Evolutionary conservation across 2,113 vertebrate genomes (phyloP), one percentile per base, ranked within the genome.

Genomic region (Gasterosteus nipponicus): DNA sequence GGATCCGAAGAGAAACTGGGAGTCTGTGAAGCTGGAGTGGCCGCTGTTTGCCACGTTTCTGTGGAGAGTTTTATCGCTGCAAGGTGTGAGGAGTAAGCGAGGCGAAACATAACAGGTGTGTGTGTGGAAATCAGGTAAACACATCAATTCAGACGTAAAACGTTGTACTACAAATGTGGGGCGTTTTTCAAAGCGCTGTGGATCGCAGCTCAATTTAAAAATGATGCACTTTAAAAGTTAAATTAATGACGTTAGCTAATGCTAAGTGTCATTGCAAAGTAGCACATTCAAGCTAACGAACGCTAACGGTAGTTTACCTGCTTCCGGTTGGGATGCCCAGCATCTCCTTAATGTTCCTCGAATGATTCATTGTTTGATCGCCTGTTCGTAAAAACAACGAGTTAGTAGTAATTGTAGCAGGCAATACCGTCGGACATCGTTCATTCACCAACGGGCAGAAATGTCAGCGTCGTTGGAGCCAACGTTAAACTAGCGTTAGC

Each of bases 341-440:
- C 92, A 96, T 95, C 69, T 99, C 96, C 89, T 97, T 98, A 75
- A 97, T 93, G 84, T 94, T 98, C 95, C 93, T 96, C 22, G 94
- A 5, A 6, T 96, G 86, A 86, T 95, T 97, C 98, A 99, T 97
- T 82, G 42, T 68, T 35, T 4, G 8, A 12, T 62, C 42, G n/a
- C 47, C 85, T 80, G 71, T 69, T 62, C 19, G 41, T 46, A 69
- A 84, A 68, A 5, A 75, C 3, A 77, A 79, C 1, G 66, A 1
- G 47, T 75, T 39, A 76, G 15, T 1, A 39, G 3, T 9, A 58
- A 15, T 26, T 61, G 53, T 15, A 63, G 15, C 2, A 8, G 60
- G 3, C 7, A 9, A 11, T 10, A 10, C 61, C 26, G 29, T 62
- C 14, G 19, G 44, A 18, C 5, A 29, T 14, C 4, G 39, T 8